Evolutionary conservation across 2,797 vertebrate genomes (phyloP), one percentile per base, ranked within the genome.

Genomic region (Danio tinwini): DNA sequence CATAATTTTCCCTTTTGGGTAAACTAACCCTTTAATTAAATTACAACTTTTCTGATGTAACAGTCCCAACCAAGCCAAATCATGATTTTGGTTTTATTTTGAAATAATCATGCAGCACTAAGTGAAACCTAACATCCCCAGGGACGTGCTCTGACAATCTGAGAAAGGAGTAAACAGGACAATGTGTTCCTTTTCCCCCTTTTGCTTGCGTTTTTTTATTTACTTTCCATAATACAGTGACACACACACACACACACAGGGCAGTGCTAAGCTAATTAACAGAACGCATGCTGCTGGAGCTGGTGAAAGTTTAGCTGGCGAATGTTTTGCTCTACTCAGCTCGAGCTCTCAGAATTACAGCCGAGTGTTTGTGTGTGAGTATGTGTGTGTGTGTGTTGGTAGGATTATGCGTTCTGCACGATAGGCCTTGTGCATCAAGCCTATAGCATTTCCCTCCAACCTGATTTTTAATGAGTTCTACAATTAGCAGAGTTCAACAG

Each of bases 401-500:
- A 85, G 93, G 93, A 94, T 94, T 93, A 93, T 91, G 90, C 89
- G 92, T 94, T 94, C 91, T 94, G 92, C 92, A 92, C 92, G 87
- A 91, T 81, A 93, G 92, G 91, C 89, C 92, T 92, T 92, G 91
- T 94, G 91, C 90, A 92, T 93, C 91, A 89, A 88, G 89, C 92
- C 91, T 89, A 92, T 88, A 92, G 91, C 89, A 67, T 90, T 89
- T 89, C 85, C 85, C 88, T 88, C 85, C 83, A 87, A 92, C 89
- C 89, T 87, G 89, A 89, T 90, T 93, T 93, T 93, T 94, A 94
- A 94, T 92, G 91, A 93, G 91, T 92, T 92, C 91, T 90, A 92
- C 91, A 93, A 94, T 94, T 94, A 94, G 91, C 88, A 84, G 82
- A 88, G 91, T 91, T 90, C 90, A 92, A 87, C 89, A 89, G 87